Percentiles rank a stretch among this genome's conserved stretches.
Conservation (phyloP, 2,888 invertebrate species). For the Neoscelio sp. region DNA sequence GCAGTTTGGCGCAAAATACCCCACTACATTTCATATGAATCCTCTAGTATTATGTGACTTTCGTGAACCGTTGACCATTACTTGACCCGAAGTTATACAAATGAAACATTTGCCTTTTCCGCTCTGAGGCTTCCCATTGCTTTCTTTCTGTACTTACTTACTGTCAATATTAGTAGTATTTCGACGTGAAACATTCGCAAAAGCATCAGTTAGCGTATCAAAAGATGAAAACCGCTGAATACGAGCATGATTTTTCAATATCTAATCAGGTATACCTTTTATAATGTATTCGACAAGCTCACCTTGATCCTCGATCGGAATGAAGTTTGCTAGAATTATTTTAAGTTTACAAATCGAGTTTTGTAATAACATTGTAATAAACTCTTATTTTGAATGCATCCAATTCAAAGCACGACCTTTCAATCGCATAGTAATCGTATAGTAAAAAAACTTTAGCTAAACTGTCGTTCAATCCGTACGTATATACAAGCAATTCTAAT, state of each 20-base stretch:
- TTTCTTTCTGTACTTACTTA: too few relatives aligned
- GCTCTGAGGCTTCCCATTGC: too few relatives aligned
- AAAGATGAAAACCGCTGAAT: background rate
- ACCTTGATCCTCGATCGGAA: background rate
- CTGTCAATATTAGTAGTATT: too few relatives aligned
- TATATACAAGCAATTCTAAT: background rate
- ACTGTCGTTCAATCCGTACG: background rate
- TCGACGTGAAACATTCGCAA: background rate
- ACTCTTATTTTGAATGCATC: slow-evolving; percentile 1
- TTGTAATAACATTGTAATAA: background rate
- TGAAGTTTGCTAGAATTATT: slow-evolving; percentile 1
- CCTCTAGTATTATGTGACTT: too few relatives aligned
- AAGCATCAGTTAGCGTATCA: background rate
- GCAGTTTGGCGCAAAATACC: too few relatives aligned
- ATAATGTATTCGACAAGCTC: background rate
- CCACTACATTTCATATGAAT: too few relatives aligned
- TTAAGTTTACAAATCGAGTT: too few relatives aligned
- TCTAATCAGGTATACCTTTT: slow-evolving; percentile 1
- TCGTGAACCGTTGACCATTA: too few relatives aligned
- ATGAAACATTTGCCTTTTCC: too few relatives aligned
- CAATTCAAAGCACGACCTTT: slow-evolving; percentile 7
- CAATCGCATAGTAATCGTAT: slow-evolving; percentile 1
- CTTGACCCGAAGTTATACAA: too few relatives aligned
- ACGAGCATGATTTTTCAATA: slow-evolving; percentile 9
- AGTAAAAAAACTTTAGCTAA: slow-evolving; percentile 1